Base-by-base conservation (phyloP, 1,140 invertebrate species). In the Eumaeus atala region DNA sequence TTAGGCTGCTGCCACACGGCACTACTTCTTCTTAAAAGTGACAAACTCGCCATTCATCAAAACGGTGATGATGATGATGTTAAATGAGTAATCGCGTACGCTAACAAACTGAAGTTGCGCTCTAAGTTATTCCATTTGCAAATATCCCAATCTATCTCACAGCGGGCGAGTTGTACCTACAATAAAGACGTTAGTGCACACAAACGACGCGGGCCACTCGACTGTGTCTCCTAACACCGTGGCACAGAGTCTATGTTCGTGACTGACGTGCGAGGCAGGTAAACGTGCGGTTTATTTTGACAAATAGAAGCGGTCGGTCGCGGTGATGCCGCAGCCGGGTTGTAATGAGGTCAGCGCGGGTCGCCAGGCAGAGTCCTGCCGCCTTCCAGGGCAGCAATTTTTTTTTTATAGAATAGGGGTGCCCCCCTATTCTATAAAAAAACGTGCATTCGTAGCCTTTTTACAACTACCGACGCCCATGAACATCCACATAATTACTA, bases 81-180 rank as follows among this genome's bases (percentile, higher is more conserved):
- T n/a, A 28, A 28, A 28, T 28, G 21, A 28, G 21, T 28, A 6
- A 28, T 28, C 21, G 21, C 21, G 2, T 28, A 6, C 21, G 21
- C 21, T 6, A 6, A 6, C 2, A 2, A 6, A 28, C 2, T 6
- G 21, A 28, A 6, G 21, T 6, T 28, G 21, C 14, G 40, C 17
- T 44, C 17, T 16, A 44, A 44, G 14, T 44, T 44, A 44, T 44
- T 44, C 16, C 16, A 44, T 44, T 44, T 44, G 40, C 40, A 44
- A 44, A 44, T 44, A 16, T 44, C 40, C 40, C 40, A 44, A 44
- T 44, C 40, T 14, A 16, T 44, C 40, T 44, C 40, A 16, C 40
- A 44, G 40, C 40, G 40, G 40, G 40, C 40, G 12, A 6, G n/a
- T n/a, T 14, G 0, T 12, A 3, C 12, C 12, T 8, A 8, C 2